Base-by-base conservation (phyloP, 2,113 vertebrate genomes). In the Semnornis frantzii region DNA sequence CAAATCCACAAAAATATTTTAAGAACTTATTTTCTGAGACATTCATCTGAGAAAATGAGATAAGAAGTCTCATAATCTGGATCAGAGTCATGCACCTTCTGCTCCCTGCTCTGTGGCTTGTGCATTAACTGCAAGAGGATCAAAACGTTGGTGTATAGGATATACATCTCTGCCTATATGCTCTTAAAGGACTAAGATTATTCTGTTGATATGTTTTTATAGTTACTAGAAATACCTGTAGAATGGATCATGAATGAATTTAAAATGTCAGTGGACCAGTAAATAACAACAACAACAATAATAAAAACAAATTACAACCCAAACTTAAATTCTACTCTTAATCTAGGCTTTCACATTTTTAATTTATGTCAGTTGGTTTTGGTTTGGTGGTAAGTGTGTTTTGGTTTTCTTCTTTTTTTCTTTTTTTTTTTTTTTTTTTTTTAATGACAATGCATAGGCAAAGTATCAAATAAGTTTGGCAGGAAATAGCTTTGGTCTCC, bases 211-310 rank as follows among this genome's bases (percentile, higher is more conserved):
- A 8, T 27, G 5, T 88, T 94, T 83, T 52, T 23, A 12, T 39
- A 44, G 27, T 52, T 19, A 42, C 31, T 58, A 74, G 24, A 82
- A 10, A 58, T 60, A 52, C 1, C 8, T n/a, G 50, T 50, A 9
- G 39, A 73, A 90, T 74, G 75, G 80, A 75, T 94, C 65, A 83
- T 58, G 60, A 93, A 92, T 50, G 19, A 84, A 69, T 68, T 88
- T 3, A 60, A 80, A 91, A 57, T 57, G 13, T 62, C 71, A 59
- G 5, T 77, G 59, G 76, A 92, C 73, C 72, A 71, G 7, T 85
- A 95, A 96, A 86, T 31, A 82, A 20, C 9, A 70, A 58, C 24
- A 80, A 16, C 15, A 65, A 24, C 0, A 28, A 78, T 59, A 90
- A 76, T 34, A 76, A 83, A 86, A 86, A 33, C 68, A 25, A 17